Evolutionary conservation across 2,797 vertebrate species (phyloP), one percentile per base, ranked within the genome.

Genomic region (Pempheris klunzingeri): DNA sequence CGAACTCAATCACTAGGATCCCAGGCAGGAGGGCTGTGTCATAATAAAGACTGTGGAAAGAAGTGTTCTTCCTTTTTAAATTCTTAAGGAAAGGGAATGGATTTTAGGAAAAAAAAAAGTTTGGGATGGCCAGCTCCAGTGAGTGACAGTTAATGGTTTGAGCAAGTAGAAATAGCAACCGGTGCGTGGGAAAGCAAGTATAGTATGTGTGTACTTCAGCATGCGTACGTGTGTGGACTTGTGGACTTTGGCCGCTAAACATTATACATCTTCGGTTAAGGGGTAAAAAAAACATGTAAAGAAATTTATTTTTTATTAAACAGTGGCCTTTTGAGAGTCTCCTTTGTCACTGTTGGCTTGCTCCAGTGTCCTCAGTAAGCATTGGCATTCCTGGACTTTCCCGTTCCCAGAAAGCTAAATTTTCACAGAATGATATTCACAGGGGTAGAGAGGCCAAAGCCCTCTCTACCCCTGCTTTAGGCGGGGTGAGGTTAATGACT

Each of bases 281-380:
- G 55, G 78, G 66, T 5, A 52, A 78, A 83, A 74, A 79, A 88
- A 81, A 72, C 77, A 83, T 88, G 82, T 88, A 87, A 80, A 87
- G 87, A 92, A 84, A 88, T 92, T 93, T 92, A 80, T 87, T 84
- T 85, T 90, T 86, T 73, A 62, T 90, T 87, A 91, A 93, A 90
- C 80, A 34, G 47, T 69, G 87, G 70, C 87, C 94, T 88, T 84
- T 54, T 59, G 92, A 93, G 93, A 93, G 80, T 91, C 84, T 84
- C 82, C 69, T 92, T 92, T 94, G 93, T 95, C 94, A 90, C 90
- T 92, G 72, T 93, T 94, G 94, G 93, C 93, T 80, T 78, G 81
- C 71, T 87, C 68, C 60, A 74, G 26, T 89, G 86, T 93, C 89
- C 85, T 88, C 60, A 61, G 64, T 77, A 79, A 87, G 80, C 77